Base-by-base conservation (phyloP, 2,888 invertebrate genomes). In the Adelphocoris suturalis region DNA sequence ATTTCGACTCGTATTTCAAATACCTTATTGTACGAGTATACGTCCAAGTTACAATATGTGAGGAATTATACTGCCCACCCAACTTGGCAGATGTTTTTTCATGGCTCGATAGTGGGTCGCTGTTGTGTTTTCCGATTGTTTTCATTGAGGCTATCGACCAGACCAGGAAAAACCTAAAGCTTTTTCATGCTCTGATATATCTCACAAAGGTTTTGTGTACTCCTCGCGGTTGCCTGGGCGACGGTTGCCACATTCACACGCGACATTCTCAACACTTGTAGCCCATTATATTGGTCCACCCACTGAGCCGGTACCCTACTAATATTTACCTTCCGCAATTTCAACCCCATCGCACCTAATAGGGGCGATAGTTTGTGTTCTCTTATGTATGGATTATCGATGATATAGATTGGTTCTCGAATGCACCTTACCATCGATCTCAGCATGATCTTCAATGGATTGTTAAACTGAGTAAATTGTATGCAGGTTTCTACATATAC, bases 221-320 rank as follows among this genome's bases (percentile, higher is more conserved):
- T 48, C 27, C 11, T n/a, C 57, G 85, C 55, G n/a, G 85, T 85
- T 85, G 23, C 57, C 85, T 23, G 7, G 61, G 27, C 61, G 55
- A 85, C 85, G 55, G 82, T 52, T 27, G 57, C 85, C 85, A 85
- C 85, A 82, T 85, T 85, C 85, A 85, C 85, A 85, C 85, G 85
- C 85, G 85, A 85, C 85, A 28, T 37, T 23, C 61, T 11, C 37
- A 28, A 85, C 85, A 61, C 61, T 85, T 55, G 57, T 27, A 27
- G 85, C 78, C 47, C 78, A 47, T 47, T 78, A 16, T 78, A 47
- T 14, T n/a, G 46, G 78, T 16, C 16, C 19, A 16, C 47, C 46
- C 78, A 78, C 37, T 78, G 78, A 78, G 37, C 13, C 19, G 57
- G 57, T n/a, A 68, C 68, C 68, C 68, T 27, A 9, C 19, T 19